Base-by-base conservation (phyloP, 2,797 vertebrate species). In the Arrhamphus sclerolepis region DNA sequence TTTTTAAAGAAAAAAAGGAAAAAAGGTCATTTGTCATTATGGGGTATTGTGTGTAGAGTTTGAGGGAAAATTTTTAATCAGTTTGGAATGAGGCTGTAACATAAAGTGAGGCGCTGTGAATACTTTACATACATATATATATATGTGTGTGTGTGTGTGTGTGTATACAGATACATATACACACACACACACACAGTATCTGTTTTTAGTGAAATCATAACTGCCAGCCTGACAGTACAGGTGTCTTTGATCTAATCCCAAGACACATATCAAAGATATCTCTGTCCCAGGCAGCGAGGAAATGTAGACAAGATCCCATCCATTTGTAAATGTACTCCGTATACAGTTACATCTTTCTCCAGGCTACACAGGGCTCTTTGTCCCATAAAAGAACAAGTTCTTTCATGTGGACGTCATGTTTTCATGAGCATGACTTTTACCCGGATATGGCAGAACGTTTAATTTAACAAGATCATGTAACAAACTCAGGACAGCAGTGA, bases 321-420 rank as follows among this genome's bases (percentile, higher is more conserved):
- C 73, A 43, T 72, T 56, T 79, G 67, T 66, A 82, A 87, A 82
- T 63, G 41, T 75, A 77, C 70, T 72, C 66, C 19, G 2, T 64
- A 62, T 58, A 61, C 62, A 79, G 68, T 77, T 58, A 72, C 62
- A 70, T 20, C 68, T 66, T 66, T 76, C 72, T 70, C 44, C 46
- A 48, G 67, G 72, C 65, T 62, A 87, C 72, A 87, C 71, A 75
- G 62, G 50, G 16, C 57, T 77, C 82, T 82, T 89, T 88, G 82
- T 85, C 85, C 65, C 63, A 67, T 2, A 38, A 56, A 51, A 60
- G 61, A 70, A 69, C 56, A 55, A 57, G 77, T 70, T 72, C 61
- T 76, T 83, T 84, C 65, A 77, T 52, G 29, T 20, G 16, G 46
- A 62, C 11, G n/a, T 63, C 70, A 46, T 68, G 53, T 41, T 74